Evolutionary conservation across 2,797 vertebrate genomes (phyloP).

Genomic region (Psittacula echo): DNA sequence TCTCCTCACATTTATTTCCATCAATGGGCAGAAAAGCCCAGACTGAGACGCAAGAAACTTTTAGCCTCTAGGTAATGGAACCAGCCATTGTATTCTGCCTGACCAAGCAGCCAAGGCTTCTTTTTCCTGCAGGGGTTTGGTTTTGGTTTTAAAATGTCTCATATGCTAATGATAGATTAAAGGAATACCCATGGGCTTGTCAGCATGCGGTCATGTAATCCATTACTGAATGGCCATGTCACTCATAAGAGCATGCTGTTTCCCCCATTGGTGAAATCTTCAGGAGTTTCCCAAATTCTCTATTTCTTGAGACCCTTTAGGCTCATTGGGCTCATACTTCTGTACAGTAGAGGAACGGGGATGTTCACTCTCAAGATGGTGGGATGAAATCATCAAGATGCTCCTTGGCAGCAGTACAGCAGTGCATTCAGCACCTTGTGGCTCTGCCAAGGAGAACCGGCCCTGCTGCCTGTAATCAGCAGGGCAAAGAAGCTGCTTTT

Average conservation of each 20-base stretch:
- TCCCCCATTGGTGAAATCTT: neutral
- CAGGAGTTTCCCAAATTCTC: neutral
- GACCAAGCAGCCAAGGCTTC: neutral
- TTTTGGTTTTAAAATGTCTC: neutral
- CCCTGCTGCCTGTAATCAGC: neutral
- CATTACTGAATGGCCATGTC: rapidly evolving
- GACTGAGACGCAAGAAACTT: neutral
- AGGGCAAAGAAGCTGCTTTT: neutral
- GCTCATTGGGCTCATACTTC: neutral
- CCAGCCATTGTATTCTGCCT: neutral
- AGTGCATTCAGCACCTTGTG: neutral
- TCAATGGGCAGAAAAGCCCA: neutral
- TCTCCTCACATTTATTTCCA: neutral
- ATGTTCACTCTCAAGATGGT: neutral
- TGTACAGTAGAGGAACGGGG: neutral
- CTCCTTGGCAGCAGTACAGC: neutral
- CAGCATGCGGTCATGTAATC: rapidly evolving
- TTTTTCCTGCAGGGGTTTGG: neutral
- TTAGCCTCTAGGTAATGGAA: neutral
- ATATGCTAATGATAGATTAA: neutral
- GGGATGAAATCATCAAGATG: neutral
- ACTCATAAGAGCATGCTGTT: neutral
- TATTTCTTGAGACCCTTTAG: neutral
- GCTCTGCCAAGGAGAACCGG: neutral
- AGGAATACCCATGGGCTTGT: neutral